A percentile compares a stretch with the other conserved stretches of the same genome.
These are phyloP conservation scores for Cheilosia soror DNA, from an alignment of 2,888 invertebrate species.

Conservation along the genomic window DNA sequence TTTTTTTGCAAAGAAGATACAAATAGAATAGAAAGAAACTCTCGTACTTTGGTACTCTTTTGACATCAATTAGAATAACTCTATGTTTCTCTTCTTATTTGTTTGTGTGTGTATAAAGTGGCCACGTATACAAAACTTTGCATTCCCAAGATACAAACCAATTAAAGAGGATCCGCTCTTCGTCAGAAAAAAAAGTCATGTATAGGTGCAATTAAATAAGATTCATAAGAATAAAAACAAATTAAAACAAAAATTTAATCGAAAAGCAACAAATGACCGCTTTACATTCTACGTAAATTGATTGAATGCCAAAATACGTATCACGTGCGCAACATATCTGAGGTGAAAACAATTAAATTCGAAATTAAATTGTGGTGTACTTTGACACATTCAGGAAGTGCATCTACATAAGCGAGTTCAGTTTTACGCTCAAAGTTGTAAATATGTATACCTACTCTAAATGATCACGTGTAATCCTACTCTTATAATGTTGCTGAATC, in stretches of 20 bases:
- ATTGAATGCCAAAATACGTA: slow-evolving; percentile 50
- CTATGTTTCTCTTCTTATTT: neutral
- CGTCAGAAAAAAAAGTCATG: neutral
- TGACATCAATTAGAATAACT: slow-evolving; percentile 51
- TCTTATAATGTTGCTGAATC: too few relatives aligned
- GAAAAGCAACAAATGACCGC: slow-evolving; percentile 24
- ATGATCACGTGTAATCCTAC: too few relatives aligned
- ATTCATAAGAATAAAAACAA: neutral
- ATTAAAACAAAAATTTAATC: slow-evolving; percentile 20
- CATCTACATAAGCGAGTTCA: slow-evolving; percentile 9
- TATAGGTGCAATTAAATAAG: slow-evolving; percentile 30
- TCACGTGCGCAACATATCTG: slow-evolving; percentile 61
- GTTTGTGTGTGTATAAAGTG: neutral
- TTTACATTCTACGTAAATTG: slow-evolving; percentile 61
- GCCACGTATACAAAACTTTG: slow-evolving; percentile 1
- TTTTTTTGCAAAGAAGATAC: slow-evolving; percentile 33
- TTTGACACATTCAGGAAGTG: slow-evolving; percentile 35
- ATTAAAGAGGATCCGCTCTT: slow-evolving; percentile 54
- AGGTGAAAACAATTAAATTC: slow-evolving; percentile 37
- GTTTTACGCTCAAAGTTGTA: neutral
- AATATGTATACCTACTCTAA: neutral
- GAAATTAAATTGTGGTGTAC: slow-evolving; percentile 30
- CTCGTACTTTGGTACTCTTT: slow-evolving; percentile 54
- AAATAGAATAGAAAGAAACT: slow-evolving; percentile 23
- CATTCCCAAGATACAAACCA: slow-evolving; percentile 68